Conservation (phyloP, 2,888 invertebrate species). For the Nebria brevicollis region DNA sequence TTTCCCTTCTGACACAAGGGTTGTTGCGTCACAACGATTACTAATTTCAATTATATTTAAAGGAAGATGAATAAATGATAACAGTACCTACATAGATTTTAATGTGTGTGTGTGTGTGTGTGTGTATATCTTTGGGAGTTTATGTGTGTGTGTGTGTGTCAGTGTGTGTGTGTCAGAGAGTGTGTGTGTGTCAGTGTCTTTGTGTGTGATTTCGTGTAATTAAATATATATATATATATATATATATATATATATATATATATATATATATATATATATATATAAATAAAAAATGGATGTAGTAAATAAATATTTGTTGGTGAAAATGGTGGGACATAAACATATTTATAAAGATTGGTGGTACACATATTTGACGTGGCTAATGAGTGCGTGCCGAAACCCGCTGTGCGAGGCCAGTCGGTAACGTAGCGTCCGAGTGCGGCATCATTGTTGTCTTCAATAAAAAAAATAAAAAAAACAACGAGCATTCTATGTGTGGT, state of each 20-base stretch:
- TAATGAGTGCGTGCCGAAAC: conserved; percentile 62
- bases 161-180: no score
- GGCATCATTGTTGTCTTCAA: conserved; percentile 56
- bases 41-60: background rate
- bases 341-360: background rate
- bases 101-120: no score
- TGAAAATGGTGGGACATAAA: no score
- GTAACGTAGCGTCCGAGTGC: conserved; percentile 56
- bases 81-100: background rate
- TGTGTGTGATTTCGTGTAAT: no score
- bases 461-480: conserved; percentile 36
- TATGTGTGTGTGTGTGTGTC: background rate
- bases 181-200: no score
- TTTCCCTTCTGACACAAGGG: background rate
- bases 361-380: conserved; percentile 58
- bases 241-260: conserved; percentile 29
- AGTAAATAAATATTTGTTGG: no score
- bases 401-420: conserved; percentile 55
- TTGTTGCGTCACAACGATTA: background rate
- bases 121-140: no score
- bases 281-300: background rate
- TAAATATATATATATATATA: conserved; percentile 24
- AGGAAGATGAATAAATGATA: no score
- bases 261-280: conserved; percentile 27
- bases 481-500: conserved; percentile 56